Evolutionary conservation across 2,113 vertebrate species (phyloP).

Genomic region (Chinchilla lanigera): DNA sequence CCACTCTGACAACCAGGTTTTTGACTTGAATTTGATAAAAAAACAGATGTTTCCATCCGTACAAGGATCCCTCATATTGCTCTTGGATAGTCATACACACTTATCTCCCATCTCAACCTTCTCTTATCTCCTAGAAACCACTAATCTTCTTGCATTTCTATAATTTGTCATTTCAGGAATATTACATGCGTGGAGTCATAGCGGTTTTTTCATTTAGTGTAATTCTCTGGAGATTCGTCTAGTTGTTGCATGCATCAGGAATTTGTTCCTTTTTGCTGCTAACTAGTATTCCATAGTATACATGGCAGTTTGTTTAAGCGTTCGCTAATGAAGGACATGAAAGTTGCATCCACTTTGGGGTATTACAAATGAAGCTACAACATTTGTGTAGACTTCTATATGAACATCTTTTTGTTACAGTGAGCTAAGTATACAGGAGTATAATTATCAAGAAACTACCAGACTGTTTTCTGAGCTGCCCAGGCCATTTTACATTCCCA

Average conservation of each 20-base stretch:
- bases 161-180: neutral
- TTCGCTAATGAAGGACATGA: neutral
- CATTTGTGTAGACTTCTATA: neutral
- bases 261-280: neutral
- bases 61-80: neutral
- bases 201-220: neutral
- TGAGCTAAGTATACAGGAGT: neutral
- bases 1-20: neutral
- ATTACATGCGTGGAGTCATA: neutral
- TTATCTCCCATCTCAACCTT: neutral
- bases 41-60: neutral
- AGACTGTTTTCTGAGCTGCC: neutral
- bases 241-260: neutral
- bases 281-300: neutral
- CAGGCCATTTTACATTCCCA: neutral
- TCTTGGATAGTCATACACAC: neutral
- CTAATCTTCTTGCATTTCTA: neutral
- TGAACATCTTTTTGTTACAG: neutral
- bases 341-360: neutral
- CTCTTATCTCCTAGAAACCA: neutral
- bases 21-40: neutral
- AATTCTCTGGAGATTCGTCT: neutral
- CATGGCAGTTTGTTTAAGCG: neutral
- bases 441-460: neutral
- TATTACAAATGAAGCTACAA: neutral